These are phyloP conservation scores for Sisyra nigra DNA, from an alignment of 2,888 invertebrate genomes.

Conservation along the genomic window DNA sequence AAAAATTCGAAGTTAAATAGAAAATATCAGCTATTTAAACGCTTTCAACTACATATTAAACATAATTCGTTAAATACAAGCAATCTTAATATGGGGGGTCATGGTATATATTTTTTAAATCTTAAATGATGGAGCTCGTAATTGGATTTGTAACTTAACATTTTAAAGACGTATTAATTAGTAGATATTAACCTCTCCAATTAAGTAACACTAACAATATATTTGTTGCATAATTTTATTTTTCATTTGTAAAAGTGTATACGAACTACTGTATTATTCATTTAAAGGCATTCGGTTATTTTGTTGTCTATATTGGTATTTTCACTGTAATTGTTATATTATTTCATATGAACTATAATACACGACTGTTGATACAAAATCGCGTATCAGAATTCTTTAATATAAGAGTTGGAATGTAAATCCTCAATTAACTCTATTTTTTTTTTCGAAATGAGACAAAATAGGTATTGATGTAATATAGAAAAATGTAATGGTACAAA, in stretches of 20 bases:
- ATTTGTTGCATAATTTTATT: constrained; percentile 6
- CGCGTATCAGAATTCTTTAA: too few relatives aligned
- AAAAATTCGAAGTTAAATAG: too few relatives aligned
- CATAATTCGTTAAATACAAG: too few relatives aligned
- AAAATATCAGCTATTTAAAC: too few relatives aligned
- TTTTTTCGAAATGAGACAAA: neutral
- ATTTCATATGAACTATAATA: constrained; percentile 3
- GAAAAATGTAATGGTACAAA: neutral
- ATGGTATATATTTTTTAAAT: too few relatives aligned
- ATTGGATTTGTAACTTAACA: too few relatives aligned
- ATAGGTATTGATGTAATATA: neutral
- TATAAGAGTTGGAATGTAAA: constrained; percentile 2
- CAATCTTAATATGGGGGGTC: too few relatives aligned
- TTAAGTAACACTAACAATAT: constrained; percentile 5
- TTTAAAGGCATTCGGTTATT: constrained; percentile 30
- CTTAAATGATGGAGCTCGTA: too few relatives aligned
- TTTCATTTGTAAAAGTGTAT: constrained; percentile 27
- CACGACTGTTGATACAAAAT: neutral
- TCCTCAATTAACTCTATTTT: neutral
- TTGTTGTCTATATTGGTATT: constrained; percentile 21
- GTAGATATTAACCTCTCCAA: constrained; percentile 5
- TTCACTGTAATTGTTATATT: constrained; percentile 6
- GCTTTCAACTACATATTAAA: too few relatives aligned
- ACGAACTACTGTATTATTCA: constrained; percentile 29
- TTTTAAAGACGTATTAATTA: constrained; percentile 1